Evolutionary conservation across 1,140 invertebrate genomes (phyloP).

Genomic region (Pseudomyrmex pallidus): DNA sequence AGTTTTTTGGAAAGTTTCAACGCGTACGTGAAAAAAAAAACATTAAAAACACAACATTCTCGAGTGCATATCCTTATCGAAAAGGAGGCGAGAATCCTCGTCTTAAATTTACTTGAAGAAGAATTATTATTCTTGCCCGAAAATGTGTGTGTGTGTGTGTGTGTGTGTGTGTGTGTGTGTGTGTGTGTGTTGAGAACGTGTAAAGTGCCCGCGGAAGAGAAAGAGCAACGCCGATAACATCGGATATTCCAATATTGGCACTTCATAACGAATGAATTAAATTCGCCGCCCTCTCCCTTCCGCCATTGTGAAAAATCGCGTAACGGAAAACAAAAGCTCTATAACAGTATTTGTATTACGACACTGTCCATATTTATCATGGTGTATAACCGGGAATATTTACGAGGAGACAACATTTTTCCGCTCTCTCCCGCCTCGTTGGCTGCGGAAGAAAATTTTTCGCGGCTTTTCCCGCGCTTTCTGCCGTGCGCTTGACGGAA

Average conservation of each 20-base stretch:
- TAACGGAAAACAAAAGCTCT: conserved; percentile 13
- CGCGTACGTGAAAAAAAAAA: not conserved
- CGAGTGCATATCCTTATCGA: not conserved
- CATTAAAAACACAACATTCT: not conserved
- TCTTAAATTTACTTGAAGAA: too few relatives aligned
- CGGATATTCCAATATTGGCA: conserved; percentile 55
- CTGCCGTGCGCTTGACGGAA: not conserved
- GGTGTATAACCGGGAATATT: conserved; percentile 13
- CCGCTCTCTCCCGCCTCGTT: not conserved
- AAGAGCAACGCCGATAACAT: conserved; percentile 38
- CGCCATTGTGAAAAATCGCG: conserved; percentile 17
- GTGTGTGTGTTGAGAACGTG: conserved; percentile 4
- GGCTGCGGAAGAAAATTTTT: not conserved
- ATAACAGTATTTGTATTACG: conserved; percentile 50
- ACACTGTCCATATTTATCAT: conserved; percentile 45
- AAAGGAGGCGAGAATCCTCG: too few relatives aligned
- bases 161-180: not conserved
- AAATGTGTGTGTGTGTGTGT: too few relatives aligned
- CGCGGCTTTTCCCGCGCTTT: conserved; percentile 27
- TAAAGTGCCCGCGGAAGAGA: conserved; percentile 14
- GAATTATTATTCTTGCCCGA: too few relatives aligned
- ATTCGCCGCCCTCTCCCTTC: conserved; percentile 31
- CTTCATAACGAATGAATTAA: conserved; percentile 59
- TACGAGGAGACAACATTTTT: not conserved
- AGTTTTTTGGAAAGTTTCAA: not conserved